Evolutionary conservation across 2,888 invertebrate genomes (phyloP).

Genomic region (Pseudococcus viburni): DNA sequence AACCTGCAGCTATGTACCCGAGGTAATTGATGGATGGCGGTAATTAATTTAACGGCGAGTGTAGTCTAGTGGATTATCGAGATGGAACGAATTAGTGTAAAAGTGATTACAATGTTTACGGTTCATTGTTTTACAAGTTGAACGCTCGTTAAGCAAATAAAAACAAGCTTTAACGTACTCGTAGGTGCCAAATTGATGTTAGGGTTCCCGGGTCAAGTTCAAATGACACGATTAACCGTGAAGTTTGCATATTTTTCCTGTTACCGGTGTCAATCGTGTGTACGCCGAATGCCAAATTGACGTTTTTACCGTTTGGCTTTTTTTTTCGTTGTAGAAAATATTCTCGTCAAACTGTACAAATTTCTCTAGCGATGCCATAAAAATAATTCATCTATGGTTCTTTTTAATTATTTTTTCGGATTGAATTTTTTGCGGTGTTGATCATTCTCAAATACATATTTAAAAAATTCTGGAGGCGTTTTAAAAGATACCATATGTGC

Average conservation of each 20-base stretch:
- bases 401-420: background rate
- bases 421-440: too few relatives aligned
- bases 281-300: background rate
- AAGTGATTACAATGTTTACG: conserved; percentile 52
- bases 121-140: conserved; percentile 48
- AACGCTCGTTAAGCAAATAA: conserved; percentile 45
- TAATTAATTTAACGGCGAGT: conserved; percentile 49
- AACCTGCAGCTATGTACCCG: background rate
- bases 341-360: too few relatives aligned
- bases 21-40: conserved; percentile 13
- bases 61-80: conserved; percentile 31
- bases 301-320: background rate
- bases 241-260: conserved; percentile 19
- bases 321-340: background rate
- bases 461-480: too few relatives aligned
- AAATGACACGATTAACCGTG: conserved; percentile 13
- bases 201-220: conserved; percentile 18
- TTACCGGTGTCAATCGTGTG: background rate
- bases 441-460: too few relatives aligned
- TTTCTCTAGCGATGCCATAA: too few relatives aligned
- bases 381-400: too few relatives aligned
- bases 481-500: too few relatives aligned
- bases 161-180: background rate
- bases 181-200: conserved; percentile 28
- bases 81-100: conserved; percentile 50